Evolutionary conservation across 2,888 invertebrate species (phyloP), one percentile per base, ranked within the genome.

Genomic region (Masnerella sp.): DNA sequence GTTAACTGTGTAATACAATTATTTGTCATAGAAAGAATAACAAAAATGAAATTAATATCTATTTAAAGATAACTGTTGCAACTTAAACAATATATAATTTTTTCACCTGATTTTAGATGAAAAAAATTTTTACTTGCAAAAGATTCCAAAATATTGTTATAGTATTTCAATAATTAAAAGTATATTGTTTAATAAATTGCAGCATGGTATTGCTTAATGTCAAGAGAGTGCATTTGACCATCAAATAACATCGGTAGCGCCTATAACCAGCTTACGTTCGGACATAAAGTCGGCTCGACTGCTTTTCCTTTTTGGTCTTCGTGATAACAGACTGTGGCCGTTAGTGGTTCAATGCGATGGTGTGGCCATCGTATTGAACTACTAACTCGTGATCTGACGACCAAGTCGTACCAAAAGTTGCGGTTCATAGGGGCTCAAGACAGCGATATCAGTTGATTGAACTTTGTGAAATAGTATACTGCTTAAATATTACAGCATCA

Each of bases 181-280:
- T n/a, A n/a, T n/a, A 61, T 64, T 75, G 72, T 79, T 65, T 82
- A 80, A 83, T 83, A 81, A 80, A 82, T 82, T 82, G 83, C 82
- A 79, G 81, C 79, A 80, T 79, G 77, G 79, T 79, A 82, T 78
- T 80, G 80, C 80, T 78, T 83, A 78, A 74, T 79, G 78, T 73
- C 77, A 80, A 80, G 79, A 81, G 82, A 87, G 87, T 87, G 87
- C 87, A 87, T 87, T 87, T 87, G 85, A 86, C 87, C 87, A 87
- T 87, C 87, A 87, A 87, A 87, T 87, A 87, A 86, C 86, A 87
- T 87, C 82, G 87, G 86, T 84, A 85, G 84, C 82, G 83, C 83
- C 86, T 85, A 87, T 87, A 87, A 87, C 87, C 87, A 83, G 86
- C 87, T 87, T 86, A 87, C 82, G 85, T 81, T 80, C 84, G 78